A percentile compares a stretch with the other conserved stretches of the same genome.
Evolutionary conservation across 2,797 vertebrate genomes (phyloP).

Genomic region (Gallinago nigripennis): DNA sequence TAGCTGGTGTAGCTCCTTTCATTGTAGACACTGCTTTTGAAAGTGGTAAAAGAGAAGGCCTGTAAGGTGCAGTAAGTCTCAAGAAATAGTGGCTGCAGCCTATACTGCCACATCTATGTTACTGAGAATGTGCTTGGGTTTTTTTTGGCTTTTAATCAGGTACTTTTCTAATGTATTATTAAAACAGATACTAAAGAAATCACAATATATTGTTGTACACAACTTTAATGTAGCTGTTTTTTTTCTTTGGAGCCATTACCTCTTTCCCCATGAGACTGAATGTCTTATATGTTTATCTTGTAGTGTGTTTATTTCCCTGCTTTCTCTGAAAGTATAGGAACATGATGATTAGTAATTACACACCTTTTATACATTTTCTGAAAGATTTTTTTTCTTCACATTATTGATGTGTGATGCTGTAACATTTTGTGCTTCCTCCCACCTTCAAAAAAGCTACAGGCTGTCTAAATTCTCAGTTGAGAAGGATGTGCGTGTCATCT

Average conservation of each 20-base stretch:
- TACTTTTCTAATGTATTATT: background rate
- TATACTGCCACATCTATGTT: background rate
- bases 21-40: background rate
- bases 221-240: background rate
- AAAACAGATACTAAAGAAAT: constrained; percentile 7
- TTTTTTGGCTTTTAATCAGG: background rate
- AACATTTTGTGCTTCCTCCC: background rate
- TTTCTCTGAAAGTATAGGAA: constrained; percentile 10
- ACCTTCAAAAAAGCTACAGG: background rate
- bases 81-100: background rate
- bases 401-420: background rate
- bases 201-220: background rate
- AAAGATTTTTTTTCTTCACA: background rate
- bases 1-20: background rate
- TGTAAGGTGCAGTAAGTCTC: background rate
- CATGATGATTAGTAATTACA: background rate
- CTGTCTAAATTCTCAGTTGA: background rate
- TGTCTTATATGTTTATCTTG: background rate
- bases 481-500: background rate
- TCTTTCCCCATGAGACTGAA: background rate
- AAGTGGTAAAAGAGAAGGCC: background rate
- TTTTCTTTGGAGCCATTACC: background rate
- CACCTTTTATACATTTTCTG: background rate
- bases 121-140: background rate
- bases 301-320: constrained; percentile 8